Base-by-base conservation (phyloP, 2,113 vertebrate species). In the Rhynchomys soricoides region DNA sequence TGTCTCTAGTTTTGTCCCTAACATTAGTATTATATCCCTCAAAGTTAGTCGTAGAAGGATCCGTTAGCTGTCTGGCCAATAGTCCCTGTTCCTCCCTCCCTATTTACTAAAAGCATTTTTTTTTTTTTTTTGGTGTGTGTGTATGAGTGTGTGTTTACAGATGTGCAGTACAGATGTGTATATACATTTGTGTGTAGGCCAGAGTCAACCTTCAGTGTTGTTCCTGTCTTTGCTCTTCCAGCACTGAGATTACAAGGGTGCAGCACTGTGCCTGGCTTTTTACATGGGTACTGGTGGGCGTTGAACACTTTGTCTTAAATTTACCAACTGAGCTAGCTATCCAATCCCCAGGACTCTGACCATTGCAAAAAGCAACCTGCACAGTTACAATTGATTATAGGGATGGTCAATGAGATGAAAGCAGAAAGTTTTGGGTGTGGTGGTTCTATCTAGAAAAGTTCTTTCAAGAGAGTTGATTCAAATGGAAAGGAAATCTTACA, bases 1-100 rank as follows among this genome's bases (percentile, higher is more conserved):
- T 70, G 87, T 57, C 19, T 90, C 45, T 88, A 92, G 88, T 64
- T 96, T 66, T 85, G 93, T 96, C 71, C 79, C 55, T 93, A 92
- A 93, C 21, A 48, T 37, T 94, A 86, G 29, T 55, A 89, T 74
- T 86, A 85, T 68, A 85, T 89, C 93, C 82, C 73, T 83, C 31
- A 92, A 83, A 94, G 75, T 40, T 90, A 50, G 40, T 31, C 66
- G 21, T 34, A 50, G 59, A n/a, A 95, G 40, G 45, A 15, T 43
- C 52, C 86, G n/a, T 70, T 85, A 24, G 75, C 50, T 81, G 8
- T 55, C 71, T 94, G 43, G 10, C 75, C 75, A 95, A 16, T 24
- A 70, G 21, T 50, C 75, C 92, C 66, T 90, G 43, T 86, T n/a
- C 55, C 10, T 31, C 59, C 75, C 15, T 85, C 43, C 22, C 21